Evolutionary conservation across 2,797 vertebrate species (phyloP).

Genomic region (Intellagama lesueurii): DNA sequence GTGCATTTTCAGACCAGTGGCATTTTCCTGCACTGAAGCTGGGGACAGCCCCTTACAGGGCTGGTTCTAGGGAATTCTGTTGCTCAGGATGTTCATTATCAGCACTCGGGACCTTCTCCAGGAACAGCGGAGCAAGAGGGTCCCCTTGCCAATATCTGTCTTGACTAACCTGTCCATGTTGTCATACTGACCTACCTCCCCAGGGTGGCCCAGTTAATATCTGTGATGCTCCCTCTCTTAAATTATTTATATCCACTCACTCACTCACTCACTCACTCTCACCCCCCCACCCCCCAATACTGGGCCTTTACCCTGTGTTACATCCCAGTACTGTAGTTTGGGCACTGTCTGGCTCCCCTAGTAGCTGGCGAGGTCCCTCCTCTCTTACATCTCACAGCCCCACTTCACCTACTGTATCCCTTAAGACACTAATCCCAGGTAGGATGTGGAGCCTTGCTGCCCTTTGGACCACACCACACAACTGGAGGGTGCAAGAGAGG

Average conservation of each 20-base stretch:
- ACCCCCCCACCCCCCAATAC: not conserved
- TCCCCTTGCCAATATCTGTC: not conserved
- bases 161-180: conserved; percentile 17
- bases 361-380: not conserved
- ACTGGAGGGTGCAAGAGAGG: not conserved
- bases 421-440: conserved; percentile 30
- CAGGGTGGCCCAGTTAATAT: conserved; percentile 12
- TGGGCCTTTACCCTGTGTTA: conserved; percentile 16
- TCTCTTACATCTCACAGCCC: not conserved
- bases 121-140: not conserved
- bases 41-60: not conserved
- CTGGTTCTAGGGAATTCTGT: not conserved
- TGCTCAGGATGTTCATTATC: not conserved
- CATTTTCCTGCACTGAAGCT: not conserved
- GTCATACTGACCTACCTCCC: conserved; percentile 44
- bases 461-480: not conserved
- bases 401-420: conserved; percentile 19
- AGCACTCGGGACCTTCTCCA: not conserved
- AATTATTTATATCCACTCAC: conserved; percentile 33
- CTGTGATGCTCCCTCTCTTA: conserved; percentile 9
- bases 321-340: conserved; percentile 10
- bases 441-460: conserved; percentile 1
- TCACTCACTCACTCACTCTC: not conserved
- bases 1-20: not conserved
- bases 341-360: not conserved